A percentile compares a stretch with the other conserved stretches of the same genome.
phyloP scores from a whole-genome alignment of 2,113 vertebrate genomes.

The Rattus norvegicus region GRCr8 NC_086039.1:111879001-111879500 shows the following conservation, averaged over 20 bases:
- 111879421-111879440: neutral
- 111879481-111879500: conserved; percentile 24
- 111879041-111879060: too few species aligned
- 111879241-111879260: neutral
- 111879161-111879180: neutral
- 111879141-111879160: neutral
- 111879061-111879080: too few species aligned
- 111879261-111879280: neutral
- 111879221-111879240: neutral
- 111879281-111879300: neutral
- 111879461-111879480: neutral
- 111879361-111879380: conserved; percentile 30
- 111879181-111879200: neutral
- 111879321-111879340: neutral
- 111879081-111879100: neutral
- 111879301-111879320: neutral
- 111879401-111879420: neutral
- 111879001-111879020: neutral
- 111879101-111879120: neutral
- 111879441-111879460: neutral
- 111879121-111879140: neutral
- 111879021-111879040: neutral
- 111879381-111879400: conserved; percentile 29
- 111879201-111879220: neutral
- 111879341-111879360: neutral